Evolutionary conservation across 2,888 invertebrate genomes (phyloP).

Genomic region (Theristus sp.): DNA sequence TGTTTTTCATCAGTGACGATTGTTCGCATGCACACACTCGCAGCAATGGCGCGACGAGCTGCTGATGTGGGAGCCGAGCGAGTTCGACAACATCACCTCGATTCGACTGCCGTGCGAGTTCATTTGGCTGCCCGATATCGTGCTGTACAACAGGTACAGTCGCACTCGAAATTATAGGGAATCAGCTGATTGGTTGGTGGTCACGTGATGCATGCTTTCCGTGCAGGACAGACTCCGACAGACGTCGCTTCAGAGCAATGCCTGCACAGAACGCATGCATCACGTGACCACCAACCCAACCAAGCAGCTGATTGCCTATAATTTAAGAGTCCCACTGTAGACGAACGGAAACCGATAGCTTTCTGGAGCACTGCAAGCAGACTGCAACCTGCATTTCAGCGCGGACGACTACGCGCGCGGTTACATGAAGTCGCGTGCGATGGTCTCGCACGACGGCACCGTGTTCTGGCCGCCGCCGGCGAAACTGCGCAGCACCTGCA

Average conservation of each 20-base stretch:
- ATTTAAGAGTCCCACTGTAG: too few relatives aligned
- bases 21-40: background rate
- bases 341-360: too few relatives aligned
- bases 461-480: constrained; percentile 44
- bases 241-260: too few relatives aligned
- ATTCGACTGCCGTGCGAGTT: constrained; percentile 48
- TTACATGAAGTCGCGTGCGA: constrained; percentile 41
- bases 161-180: too few relatives aligned
- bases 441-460: constrained; percentile 37
- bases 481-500: constrained; percentile 40
- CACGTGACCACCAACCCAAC: too few relatives aligned
- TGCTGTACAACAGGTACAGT: constrained; percentile 52
- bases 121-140: constrained; percentile 57
- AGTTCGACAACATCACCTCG: constrained; percentile 45
- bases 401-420: constrained; percentile 42
- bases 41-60: constrained; percentile 47
- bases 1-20: background rate
- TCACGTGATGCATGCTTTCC: too few relatives aligned
- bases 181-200: too few relatives aligned
- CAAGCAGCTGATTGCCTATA: too few relatives aligned
- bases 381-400: too few relatives aligned
- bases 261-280: too few relatives aligned
- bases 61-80: constrained; percentile 49
- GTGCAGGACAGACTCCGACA: too few relatives aligned
- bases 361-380: too few relatives aligned